Evolutionary conservation across 2,797 vertebrate species (phyloP), one percentile per base, ranked within the genome.

Genomic region (Gadopsis bispinosus): DNA sequence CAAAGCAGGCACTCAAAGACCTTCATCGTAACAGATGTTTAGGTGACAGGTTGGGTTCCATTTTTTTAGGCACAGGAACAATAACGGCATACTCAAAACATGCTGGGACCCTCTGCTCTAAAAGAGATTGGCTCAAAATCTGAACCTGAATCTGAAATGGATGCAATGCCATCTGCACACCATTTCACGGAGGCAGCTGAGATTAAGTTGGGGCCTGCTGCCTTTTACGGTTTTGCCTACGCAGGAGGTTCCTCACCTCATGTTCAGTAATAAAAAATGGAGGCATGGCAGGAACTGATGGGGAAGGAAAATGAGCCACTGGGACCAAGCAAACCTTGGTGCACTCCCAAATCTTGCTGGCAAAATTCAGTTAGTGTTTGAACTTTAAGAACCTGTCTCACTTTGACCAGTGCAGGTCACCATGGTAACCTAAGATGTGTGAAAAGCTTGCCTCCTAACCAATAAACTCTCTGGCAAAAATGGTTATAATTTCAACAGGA

Each of bases 381-480:
- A 59, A 62, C 7, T 87, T 77, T 75, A 43, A 81, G 39, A 77
- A 68, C 13, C 19, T n/a, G 26, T 55, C 59, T 75, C 39, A 43
- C n/a, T 79, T 63, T 50, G 61, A 61, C 58, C 14, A 41, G 26
- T 41, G 35, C 55, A 31, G 37, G 62, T 80, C 55, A 61, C 82
- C 69, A 79, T 69, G 60, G 73, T 65, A 77, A 80, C 63, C 35
- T 53, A 3, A 61, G 48, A 50, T 55, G 48, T 43, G 35, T 69
- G 29, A 61, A 61, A 41, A 31, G 7, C 7, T 7, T 7, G 16
- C 43, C n/a, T 59, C 16, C n/a, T 4, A 19, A 48, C 43, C 55
- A 60, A 7, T 43, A 37, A 33, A 9, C 41, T 69, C 41, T 31
- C 22, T 29, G 37, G 4, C 45, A 56, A 43, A 33, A 31, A 39